Base-by-base conservation (phyloP, 2,888 invertebrate genomes). In the Agonopterix heracliana region DNA sequence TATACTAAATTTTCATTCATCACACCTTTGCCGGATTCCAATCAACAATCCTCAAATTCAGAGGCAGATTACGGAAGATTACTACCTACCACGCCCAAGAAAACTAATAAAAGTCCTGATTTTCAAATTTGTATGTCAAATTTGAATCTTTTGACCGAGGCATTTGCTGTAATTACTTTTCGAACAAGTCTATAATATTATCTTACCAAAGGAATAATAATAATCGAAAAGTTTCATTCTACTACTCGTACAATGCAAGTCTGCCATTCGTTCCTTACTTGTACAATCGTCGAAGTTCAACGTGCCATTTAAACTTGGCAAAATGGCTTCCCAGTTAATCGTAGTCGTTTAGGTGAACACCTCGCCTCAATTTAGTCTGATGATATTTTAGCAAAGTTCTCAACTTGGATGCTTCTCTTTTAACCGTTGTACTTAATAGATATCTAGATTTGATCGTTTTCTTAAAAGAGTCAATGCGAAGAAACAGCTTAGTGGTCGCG, bases 271-370 rank as follows among this genome's bases (percentile, higher is more conserved):
- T 73, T 76, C 64, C 60, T 59, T 66, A 76, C 74, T 9, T 1
- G 12, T 67, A 78, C 78, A 78, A 79, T 78, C 69, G 75, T 46
- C 64, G 59, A 80, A 84, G 75, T 82, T 82, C 73, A 72, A 54
- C 57, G 61, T 62, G 68, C 78, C 71, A 74, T 81, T 82, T 78
- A 76, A 82, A 84, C 80, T 83, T 81, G 52, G 72, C 61, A 72
- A 76, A 83, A 81, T 80, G 73, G 78, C 79, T 78, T 78, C 78
- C 69, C 69, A 80, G 77, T 78, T 84, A 85, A 85, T 82, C 76
- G 80, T 61, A 71, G 80, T 78, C 78, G 75, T 85, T 85, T 78
- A 65, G 67, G 68, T 54, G 74, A 78, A 74, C 67, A 70, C 75
- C 74, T 67, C 68, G 61, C 61, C 71, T 63, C 71, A 68, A 66